Percentiles rank a stretch among this genome's conserved stretches.
phyloP scores from a whole-genome alignment of 2,113 vertebrate species.

The Furnarius figulus region DNA sequence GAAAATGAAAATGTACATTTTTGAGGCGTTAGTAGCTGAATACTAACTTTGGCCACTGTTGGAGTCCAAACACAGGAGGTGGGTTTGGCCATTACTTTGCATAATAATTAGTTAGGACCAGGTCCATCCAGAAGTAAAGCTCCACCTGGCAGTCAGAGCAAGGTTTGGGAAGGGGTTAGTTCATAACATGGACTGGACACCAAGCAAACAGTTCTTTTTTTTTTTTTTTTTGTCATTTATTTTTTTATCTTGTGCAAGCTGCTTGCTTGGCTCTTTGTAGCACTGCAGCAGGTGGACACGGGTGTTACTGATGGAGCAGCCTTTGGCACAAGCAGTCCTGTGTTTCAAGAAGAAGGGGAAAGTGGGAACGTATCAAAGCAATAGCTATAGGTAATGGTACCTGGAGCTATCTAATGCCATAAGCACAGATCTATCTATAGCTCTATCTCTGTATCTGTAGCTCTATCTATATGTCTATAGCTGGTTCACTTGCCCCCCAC shows the following conservation, averaged over 20 bases:
- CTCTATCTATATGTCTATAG: not conserved
- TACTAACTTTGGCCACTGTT: not conserved
- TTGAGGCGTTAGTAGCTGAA: not conserved
- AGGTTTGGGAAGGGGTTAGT: not conserved
- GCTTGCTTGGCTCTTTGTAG: not conserved
- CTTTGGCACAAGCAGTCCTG: not conserved
- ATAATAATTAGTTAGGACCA: not conserved
- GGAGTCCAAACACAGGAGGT: not conserved
- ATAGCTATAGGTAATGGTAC: not conserved
- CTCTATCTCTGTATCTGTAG: not conserved
- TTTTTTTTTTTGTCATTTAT: not conserved
- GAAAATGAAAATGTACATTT: constrained; percentile 30
- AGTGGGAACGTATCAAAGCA: not conserved
- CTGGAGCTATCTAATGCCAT: not conserved
- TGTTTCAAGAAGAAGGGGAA: not conserved
- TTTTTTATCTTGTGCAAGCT: not conserved
- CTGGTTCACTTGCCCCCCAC: not conserved
- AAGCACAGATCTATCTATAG: rapidly evolving
- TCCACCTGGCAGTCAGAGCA: not conserved
- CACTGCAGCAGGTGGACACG: not conserved
- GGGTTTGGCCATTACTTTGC: not conserved
- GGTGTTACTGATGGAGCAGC: not conserved
- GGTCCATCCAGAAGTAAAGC: not conserved
- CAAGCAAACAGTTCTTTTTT: not conserved
- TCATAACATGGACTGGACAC: not conserved